Conservation (phyloP, 2,113 vertebrate genomes). For the Daphoenositta chrysoptera region DNA sequence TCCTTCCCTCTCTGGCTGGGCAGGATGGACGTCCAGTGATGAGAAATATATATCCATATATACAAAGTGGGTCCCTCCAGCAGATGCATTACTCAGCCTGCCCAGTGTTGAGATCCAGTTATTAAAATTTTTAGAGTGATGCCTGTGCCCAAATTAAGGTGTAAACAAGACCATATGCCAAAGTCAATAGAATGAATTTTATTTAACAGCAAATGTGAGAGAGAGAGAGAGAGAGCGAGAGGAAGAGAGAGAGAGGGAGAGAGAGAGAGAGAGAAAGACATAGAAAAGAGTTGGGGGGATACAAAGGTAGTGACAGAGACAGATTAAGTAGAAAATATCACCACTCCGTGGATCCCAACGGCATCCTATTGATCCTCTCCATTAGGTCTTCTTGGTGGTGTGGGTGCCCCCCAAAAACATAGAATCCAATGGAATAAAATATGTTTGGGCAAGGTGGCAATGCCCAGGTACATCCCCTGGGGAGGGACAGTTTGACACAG, state of each 20-base stretch:
- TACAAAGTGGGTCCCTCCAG: neutral
- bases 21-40: neutral
- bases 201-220: neutral
- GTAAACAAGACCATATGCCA: neutral
- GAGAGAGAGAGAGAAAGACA: neutral
- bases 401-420: neutral
- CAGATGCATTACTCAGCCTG: neutral
- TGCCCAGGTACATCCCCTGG: too few relatives aligned
- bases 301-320: neutral
- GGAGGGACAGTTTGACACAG: fast-evolving
- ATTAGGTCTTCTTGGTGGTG: neutral
- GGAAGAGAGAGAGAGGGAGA: neutral
- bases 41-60: neutral
- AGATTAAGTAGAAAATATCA: neutral
- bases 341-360: too few relatives aligned
- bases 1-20: neutral
- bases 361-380: neutral
- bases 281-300: neutral
- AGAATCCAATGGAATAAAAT: neutral
- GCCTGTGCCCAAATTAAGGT: neutral
- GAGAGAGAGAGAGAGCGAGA: too few relatives aligned
- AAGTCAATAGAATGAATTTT: neutral
- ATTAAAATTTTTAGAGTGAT: neutral
- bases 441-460: neutral
- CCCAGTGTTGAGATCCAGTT: neutral